Evolutionary conservation across 2,888 invertebrate species (phyloP).

Genomic region (Erynnis tages): DNA sequence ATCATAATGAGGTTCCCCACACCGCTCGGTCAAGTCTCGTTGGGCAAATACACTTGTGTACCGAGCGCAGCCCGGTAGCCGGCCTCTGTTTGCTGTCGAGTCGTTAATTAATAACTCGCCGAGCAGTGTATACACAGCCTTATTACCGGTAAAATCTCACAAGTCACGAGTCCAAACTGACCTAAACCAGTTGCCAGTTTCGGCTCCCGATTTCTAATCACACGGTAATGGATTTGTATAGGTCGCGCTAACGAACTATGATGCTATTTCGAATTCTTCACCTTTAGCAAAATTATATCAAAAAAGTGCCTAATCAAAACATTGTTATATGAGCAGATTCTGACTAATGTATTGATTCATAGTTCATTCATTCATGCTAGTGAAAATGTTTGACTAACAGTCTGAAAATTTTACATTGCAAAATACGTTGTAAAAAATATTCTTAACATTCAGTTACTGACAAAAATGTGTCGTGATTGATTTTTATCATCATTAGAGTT

Average conservation of each 20-base stretch:
- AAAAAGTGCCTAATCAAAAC: no score
- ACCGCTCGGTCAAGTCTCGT: constrained; percentile 64
- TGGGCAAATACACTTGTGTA: constrained; percentile 69
- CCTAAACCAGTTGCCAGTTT: constrained; percentile 64
- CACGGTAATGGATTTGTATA: constrained; percentile 51
- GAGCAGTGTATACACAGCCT: constrained; percentile 77
- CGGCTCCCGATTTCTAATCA: constrained; percentile 67
- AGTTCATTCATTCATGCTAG: no score
- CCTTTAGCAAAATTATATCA: no score
- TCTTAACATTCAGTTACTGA: no score
- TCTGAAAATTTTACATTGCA: no score
- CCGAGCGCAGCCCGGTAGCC: constrained; percentile 76
- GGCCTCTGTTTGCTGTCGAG: constrained; percentile 78
- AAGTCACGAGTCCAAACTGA: constrained; percentile 73
- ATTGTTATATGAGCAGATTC: no score
- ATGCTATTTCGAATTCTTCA: constrained; percentile 5
- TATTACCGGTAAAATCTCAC: constrained; percentile 81
- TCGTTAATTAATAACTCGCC: constrained; percentile 81
- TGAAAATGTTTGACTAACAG: no score
- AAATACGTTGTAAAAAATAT: no score
- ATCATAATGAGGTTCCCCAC: constrained; percentile 75
- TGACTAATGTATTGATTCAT: no score
- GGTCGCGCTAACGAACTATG: constrained; percentile 36
- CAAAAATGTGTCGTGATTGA: no score
- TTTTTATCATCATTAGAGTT: no score